Base-by-base conservation (phyloP, 2,113 vertebrate genomes). In the Lampris incognitus region DNA sequence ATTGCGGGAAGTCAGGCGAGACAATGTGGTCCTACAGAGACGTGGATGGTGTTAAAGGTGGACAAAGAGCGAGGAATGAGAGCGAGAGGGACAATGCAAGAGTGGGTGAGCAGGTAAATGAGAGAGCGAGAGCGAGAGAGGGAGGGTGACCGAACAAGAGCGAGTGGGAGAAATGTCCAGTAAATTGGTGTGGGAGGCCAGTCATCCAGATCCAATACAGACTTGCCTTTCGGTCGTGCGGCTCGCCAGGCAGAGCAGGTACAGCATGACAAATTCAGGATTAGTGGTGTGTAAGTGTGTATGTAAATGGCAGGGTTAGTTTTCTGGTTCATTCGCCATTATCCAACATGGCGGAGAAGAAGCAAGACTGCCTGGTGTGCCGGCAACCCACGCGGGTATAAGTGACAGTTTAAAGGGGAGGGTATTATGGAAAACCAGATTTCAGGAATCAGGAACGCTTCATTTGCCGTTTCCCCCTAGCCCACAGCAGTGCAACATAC, bases 121-220 rank as follows among this genome's bases (percentile, higher is more conserved):
- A 24, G 24, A 24, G 24, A 24, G 24, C 24, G 24, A 24, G 24
- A 24, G 24, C 0, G 24, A 24, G 24, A 24, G 24, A 24, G 24
- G 24, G 24, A 24, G 24, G 24, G 24, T 24, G 24, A 24, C 24
- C 2, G 50, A 51, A 1, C 9, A 10, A 51, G 50, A 51, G 50
- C 7, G 50, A 51, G 50, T 9, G 5, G 10, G 54, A 57, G 55
- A 57, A 11, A 66, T 74, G 69, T 66, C 66, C 52, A 75, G 41
- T 59, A 81, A 79, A 85, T 83, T 78, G 78, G 75, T 52, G 61
- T 57, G 55, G 52, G n/a, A 85, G 49, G 66, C 69, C 78, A 84
- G 38, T 61, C 81, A 66, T 62, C 60, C 81, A 59, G 58, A 84
- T 74, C 76, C 76, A 75, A 79, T 84, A 67, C 1, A 48, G 51